Conservation (phyloP, 1,140 invertebrate genomes). For the Drosophila repletoides region DNA sequence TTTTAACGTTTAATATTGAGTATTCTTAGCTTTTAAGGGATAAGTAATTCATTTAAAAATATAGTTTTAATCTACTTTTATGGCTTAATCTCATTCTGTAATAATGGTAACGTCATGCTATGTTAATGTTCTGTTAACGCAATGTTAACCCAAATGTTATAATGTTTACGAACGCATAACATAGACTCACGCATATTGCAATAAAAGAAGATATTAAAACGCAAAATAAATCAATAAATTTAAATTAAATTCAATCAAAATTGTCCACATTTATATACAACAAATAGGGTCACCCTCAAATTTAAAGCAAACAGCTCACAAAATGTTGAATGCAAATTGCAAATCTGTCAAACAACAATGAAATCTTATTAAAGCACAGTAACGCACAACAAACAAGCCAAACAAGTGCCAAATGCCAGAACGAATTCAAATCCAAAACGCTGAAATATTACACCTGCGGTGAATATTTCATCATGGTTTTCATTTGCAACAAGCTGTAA, state of each 20-base stretch:
- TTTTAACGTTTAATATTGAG: too few relatives aligned
- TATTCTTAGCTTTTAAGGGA: too few relatives aligned
- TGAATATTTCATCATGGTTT: conserved; percentile 63
- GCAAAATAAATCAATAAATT: too few relatives aligned
- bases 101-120: too few relatives aligned
- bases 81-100: too few relatives aligned
- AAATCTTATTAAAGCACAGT: conserved; percentile 61
- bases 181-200: too few relatives aligned
- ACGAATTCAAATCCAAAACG: conserved; percentile 67
- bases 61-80: too few relatives aligned
- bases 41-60: too few relatives aligned
- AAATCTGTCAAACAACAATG: conserved; percentile 60
- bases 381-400: not conserved
- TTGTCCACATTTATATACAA: not conserved
- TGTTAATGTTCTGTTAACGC: too few relatives aligned
- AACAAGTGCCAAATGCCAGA: conserved; percentile 35
- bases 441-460: conserved; percentile 72
- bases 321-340: conserved; percentile 47
- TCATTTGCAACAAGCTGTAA: conserved; percentile 38
- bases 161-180: too few relatives aligned
- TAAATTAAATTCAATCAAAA: not conserved
- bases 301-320: conserved; percentile 8
- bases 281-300: conserved; percentile 35
- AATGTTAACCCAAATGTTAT: too few relatives aligned
- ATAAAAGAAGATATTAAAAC: too few relatives aligned